These are phyloP conservation scores for Drosophila hydei DNA, from an alignment of 1,140 invertebrate genomes.

Conservation along the genomic window DNA sequence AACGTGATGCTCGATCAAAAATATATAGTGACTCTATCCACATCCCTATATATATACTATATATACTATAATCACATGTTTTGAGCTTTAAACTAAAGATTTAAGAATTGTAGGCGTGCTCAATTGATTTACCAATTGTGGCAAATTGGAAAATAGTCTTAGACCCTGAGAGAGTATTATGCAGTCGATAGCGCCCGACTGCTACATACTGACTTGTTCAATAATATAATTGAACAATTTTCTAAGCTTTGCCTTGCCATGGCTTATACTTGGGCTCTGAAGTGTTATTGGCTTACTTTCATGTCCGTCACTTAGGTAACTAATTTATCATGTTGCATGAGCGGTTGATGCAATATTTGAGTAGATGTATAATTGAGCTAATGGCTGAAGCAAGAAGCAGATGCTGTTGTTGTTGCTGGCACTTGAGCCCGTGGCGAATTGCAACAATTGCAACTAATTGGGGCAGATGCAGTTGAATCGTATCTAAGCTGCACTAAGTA, in stretches of 20 bases:
- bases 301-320: conserved; percentile 5
- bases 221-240: not conserved
- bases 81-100: too few species aligned
- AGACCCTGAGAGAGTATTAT: too few species aligned
- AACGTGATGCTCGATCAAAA: too few species aligned
- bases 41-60: too few species aligned
- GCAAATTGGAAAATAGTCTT: too few species aligned
- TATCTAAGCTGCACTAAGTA: conserved; percentile 68
- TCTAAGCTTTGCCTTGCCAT: too few species aligned
- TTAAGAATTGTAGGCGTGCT: too few species aligned
- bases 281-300: not conserved
- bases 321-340: conserved; percentile 32
- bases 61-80: too few species aligned
- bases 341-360: conserved; percentile 17
- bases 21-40: too few species aligned
- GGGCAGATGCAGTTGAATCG: conserved; percentile 34
- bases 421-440: conserved; percentile 49
- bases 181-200: too few species aligned
- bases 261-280: not conserved
- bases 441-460: conserved; percentile 75
- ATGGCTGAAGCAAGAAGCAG: conserved; percentile 22
- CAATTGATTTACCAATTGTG: too few species aligned
- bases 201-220: too few species aligned
- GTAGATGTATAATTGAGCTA: conserved; percentile 30
- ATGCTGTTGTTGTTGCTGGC: conserved; percentile 25